A percentile compares a stretch with the other conserved stretches of the same genome.
phyloP scores from a whole-genome alignment of 2,797 vertebrate genomes.

The Rhynchotus rufescens region DNA sequence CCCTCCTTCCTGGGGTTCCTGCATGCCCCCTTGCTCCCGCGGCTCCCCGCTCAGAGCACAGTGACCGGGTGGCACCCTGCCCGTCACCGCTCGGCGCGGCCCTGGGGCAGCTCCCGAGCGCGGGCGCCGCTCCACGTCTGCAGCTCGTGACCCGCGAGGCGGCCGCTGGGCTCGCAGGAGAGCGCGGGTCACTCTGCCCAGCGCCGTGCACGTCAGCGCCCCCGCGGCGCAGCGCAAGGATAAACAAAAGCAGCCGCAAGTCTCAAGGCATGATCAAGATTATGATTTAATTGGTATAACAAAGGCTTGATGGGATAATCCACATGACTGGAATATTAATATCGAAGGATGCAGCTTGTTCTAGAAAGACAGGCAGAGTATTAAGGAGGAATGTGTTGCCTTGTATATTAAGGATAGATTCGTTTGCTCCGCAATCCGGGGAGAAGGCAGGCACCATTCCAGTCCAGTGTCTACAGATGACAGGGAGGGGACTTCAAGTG shows the following conservation, averaged over 20 bases:
- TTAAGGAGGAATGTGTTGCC: slow-evolving; percentile 1
- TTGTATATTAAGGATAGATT: neutral
- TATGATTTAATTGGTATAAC: slow-evolving; percentile 53
- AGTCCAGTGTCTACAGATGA: accelerated
- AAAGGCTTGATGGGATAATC: slow-evolving; percentile 37
- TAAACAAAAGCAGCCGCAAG: slow-evolving; percentile 26
- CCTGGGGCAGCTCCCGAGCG: no score
- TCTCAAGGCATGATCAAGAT: slow-evolving; percentile 17
- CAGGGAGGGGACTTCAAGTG: accelerated
- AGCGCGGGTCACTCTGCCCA: neutral
- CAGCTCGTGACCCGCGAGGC: neutral
- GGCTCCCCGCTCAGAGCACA: no score
- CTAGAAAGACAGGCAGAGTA: neutral
- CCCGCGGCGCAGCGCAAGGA: neutral
- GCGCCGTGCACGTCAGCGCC: accelerated
- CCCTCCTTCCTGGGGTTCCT: no score
- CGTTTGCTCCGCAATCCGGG: neutral
- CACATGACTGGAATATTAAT: slow-evolving; percentile 53
- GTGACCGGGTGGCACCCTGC: no score
- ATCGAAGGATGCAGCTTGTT: neutral
- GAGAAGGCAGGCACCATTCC: neutral
- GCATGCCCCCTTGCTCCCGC: no score
- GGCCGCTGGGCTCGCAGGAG: neutral
- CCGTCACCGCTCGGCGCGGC: no score
- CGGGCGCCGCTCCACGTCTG: accelerated